These are phyloP conservation scores for Pegea sp. DNA, from an alignment of 23 tunicate species.

Conservation along the genomic window DNA sequence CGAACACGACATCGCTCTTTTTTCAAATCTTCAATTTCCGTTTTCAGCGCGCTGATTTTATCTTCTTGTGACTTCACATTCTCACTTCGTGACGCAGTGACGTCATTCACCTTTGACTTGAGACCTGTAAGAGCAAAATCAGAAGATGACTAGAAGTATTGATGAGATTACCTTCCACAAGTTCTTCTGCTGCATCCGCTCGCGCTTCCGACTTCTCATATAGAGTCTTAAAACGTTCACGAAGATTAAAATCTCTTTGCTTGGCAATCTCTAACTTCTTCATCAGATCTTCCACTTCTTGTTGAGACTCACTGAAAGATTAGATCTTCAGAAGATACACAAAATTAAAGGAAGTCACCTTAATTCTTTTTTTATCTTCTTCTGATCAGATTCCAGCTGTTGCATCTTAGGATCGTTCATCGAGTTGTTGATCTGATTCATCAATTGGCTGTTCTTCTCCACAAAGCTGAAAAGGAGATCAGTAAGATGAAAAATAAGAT, in stretches of 20 bases:
- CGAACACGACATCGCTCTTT: background rate
- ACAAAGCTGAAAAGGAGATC: constrained; percentile 19
- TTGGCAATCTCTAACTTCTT: constrained; percentile 16
- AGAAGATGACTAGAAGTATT: background rate
- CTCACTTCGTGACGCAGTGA: constrained; percentile 1
- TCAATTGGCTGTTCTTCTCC: constrained; percentile 42
- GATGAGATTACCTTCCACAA: constrained; percentile 13
- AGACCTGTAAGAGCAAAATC: no score
- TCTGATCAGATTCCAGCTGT: no score
- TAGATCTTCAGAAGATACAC: no score
- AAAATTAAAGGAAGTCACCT: no score
- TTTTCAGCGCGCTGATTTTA: background rate
- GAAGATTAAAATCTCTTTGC: constrained; percentile 18
- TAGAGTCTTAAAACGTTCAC: constrained; percentile 24
- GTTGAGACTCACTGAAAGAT: constrained; percentile 36
- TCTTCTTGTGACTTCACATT: constrained; percentile 1
- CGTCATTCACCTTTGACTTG: background rate
- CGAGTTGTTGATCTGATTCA: constrained; percentile 45
- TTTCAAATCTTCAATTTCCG: background rate
- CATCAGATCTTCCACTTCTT: constrained; percentile 32
- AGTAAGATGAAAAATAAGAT: background rate
- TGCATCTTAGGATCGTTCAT: constrained; percentile 63
- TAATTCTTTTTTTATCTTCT: no score
- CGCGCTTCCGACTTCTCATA: constrained; percentile 28
- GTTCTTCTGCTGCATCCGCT: constrained; percentile 35